Percentiles rank a stretch among this genome's conserved stretches.
phyloP scores from a whole-genome alignment of 2,797 vertebrate genomes.

The Phrynocephalus vlangalii region DNA sequence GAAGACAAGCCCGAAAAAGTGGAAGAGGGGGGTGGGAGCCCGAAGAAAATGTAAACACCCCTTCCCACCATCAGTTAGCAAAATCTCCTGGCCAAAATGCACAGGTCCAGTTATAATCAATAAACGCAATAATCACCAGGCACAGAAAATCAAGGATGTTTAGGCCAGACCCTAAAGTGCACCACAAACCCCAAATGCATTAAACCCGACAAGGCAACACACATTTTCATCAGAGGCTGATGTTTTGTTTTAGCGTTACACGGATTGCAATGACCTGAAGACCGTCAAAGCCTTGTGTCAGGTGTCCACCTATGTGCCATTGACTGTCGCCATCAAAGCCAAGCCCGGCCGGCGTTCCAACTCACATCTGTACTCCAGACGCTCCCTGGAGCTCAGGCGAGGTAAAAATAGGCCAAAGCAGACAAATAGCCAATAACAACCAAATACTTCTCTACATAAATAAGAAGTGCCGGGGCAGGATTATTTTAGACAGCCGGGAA shows the following conservation, averaged over 20 bases:
- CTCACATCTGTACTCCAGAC: background rate
- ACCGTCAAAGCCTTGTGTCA: background rate
- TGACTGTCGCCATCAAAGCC: slow-evolving; percentile 23
- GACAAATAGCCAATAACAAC: background rate
- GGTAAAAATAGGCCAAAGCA: slow-evolving; percentile 9
- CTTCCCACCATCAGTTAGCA: background rate
- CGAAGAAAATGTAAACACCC: background rate
- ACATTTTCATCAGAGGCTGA: slow-evolving; percentile 36
- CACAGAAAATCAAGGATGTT: slow-evolving; percentile 23
- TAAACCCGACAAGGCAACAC: slow-evolving; percentile 27
- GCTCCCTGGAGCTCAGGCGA: background rate
- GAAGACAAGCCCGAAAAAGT: slow-evolving; percentile 22
- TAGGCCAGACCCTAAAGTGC: slow-evolving; percentile 27
- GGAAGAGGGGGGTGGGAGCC: background rate
- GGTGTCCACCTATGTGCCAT: background rate
- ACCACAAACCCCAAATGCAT: background rate
- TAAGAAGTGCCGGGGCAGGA: background rate
- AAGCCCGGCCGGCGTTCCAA: background rate
- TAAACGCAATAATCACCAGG: background rate
- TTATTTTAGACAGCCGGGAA: background rate
- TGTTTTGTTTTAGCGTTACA: slow-evolving; percentile 17
- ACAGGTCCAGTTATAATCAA: too few species aligned
- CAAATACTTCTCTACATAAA: too few species aligned
- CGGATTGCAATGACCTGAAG: background rate
- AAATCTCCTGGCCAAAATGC: background rate